phyloP scores from a whole-genome alignment of 2,797 vertebrate genomes.

The Pitangus sulphuratus region DNA sequence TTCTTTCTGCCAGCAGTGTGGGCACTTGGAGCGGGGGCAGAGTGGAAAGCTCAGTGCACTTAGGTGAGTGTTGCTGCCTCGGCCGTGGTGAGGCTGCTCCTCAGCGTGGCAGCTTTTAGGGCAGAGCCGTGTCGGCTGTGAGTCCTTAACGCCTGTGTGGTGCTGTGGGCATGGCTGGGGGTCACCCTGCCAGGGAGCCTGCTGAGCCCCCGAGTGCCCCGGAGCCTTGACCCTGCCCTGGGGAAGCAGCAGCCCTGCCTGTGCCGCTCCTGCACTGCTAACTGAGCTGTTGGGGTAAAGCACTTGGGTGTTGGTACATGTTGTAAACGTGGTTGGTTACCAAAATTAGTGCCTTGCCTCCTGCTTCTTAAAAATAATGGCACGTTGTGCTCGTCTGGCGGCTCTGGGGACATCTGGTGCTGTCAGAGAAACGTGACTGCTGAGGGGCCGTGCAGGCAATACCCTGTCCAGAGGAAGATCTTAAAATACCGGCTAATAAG shows the following conservation, averaged over 20 bases:
- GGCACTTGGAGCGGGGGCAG: neutral
- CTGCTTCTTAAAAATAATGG: conserved; percentile 13
- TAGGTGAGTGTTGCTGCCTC: neutral
- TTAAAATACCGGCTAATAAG: neutral
- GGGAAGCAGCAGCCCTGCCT: neutral
- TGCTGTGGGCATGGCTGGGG: accelerated
- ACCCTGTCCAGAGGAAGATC: neutral
- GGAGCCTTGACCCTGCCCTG: neutral
- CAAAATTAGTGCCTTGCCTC: conserved; percentile 31
- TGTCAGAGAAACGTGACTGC: conserved; percentile 13
- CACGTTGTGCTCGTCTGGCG: neutral
- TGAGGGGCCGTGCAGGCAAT: neutral
- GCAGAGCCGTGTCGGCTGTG: neutral
- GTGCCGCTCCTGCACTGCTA: neutral
- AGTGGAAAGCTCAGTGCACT: neutral
- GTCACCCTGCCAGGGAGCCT: neutral
- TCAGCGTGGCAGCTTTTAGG: neutral
- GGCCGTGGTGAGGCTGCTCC: neutral
- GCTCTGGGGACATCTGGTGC: conserved; percentile 29
- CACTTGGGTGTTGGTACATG: neutral
- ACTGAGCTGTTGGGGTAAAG: neutral
- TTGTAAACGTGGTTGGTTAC: neutral
- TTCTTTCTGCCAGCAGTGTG: neutral
- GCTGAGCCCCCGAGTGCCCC: neutral
- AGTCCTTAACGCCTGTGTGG: accelerated